phyloP scores from a whole-genome alignment of 1,140 invertebrate species.

The Aphaenogaster floridana region DNA sequence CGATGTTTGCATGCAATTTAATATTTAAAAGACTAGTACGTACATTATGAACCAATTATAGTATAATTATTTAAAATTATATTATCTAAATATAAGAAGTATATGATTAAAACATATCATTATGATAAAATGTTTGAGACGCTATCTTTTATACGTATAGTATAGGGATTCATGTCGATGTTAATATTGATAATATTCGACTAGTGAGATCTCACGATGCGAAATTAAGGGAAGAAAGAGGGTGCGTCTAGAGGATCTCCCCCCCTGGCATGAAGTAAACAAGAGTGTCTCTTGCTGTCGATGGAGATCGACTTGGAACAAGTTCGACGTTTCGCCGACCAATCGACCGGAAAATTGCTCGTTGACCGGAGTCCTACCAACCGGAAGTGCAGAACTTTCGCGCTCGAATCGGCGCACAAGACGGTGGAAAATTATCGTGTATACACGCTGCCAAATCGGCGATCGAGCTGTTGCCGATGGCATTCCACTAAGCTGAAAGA shows the following conservation, averaged over 20 bases:
- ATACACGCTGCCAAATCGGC: conserved; percentile 62
- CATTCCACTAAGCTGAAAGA: conserved; percentile 45
- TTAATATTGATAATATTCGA: conserved; percentile 34
- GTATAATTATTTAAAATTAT: conserved; percentile 1
- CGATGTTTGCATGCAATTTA: background rate
- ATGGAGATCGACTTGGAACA: conserved; percentile 71
- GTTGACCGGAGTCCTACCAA: conserved; percentile 69
- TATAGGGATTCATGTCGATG: background rate
- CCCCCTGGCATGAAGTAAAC: conserved; percentile 65
- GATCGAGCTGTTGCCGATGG: conserved; percentile 40
- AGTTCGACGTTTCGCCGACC: conserved; percentile 72
- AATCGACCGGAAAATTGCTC: conserved; percentile 77
- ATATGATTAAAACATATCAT: background rate
- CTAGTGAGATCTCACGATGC: too few species aligned
- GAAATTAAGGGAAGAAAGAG: conserved; percentile 40
- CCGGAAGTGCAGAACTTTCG: conserved; percentile 67
- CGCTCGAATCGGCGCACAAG: conserved; percentile 65
- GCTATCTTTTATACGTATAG: background rate
- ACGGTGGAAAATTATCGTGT: conserved; percentile 69
- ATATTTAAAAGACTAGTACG: background rate
- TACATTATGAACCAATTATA: background rate
- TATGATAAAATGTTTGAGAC: background rate
- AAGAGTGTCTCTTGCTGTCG: conserved; percentile 75
- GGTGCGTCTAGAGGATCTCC: background rate
- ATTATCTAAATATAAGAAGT: background rate